Base-by-base conservation (phyloP, 2,113 vertebrate species). In the Rafetus swinhoei region DNA sequence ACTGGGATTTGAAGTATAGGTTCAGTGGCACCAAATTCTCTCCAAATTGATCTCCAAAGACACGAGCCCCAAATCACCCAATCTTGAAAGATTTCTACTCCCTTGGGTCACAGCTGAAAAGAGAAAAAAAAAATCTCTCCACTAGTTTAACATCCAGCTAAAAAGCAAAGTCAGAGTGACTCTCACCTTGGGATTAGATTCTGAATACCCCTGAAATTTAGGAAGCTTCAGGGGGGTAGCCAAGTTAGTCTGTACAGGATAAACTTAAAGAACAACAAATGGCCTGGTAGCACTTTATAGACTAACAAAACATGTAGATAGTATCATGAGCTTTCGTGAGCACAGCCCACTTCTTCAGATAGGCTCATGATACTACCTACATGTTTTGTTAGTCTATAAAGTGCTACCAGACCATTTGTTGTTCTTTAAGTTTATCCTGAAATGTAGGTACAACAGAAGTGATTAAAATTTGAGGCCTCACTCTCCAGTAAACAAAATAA, bases 1-100 rank as follows among this genome's bases (percentile, higher is more conserved):
- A 81, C 2, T 2, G 79, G 1, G 0, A 0, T 65, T 65, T 65
- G 62, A 65, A 5, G 32, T 0, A 39, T 6, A 1, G 89, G 60
- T 90, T 90, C 19, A 87, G 56, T 7, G 56, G 29, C 56, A 60
- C 60, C 76, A 76, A 92, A 90, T n/a, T 52, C 1, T 0, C 53
- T 14, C 39, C 56, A 60, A 29, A 16, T 13, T 65, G 60, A 11
- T 65, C 62, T 32, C 27, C 60, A 62, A 62, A 29, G 45, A 45
- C 45, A 45, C 45, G 5, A 45, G 45, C 45, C 6, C 45, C 45
- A 54, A 54, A 54, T 69, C 65, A 69, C 7, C 65, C 27, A 8
- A 32, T 32, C 29, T 65, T 69, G 65, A n/a, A 69, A n/a, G n/a
- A 69, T 69, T 69, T 69, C 32, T 69, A 29, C 3, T 69, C 32